These are phyloP conservation scores for Fissipunctia ypsillon DNA, from an alignment of 2,888 invertebrate species.

Conservation along the genomic window DNA sequence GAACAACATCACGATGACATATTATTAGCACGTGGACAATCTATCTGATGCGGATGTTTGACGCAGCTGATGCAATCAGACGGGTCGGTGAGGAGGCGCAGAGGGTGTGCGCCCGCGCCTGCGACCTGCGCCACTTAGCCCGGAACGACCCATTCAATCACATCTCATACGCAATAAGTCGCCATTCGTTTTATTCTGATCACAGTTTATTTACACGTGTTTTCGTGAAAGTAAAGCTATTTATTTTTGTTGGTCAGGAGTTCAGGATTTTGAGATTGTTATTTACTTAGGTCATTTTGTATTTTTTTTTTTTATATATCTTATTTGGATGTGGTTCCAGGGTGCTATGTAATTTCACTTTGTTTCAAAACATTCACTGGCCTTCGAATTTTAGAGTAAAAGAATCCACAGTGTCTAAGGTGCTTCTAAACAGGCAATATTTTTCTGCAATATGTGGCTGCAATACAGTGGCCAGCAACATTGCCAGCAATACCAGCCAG, in stretches of 20 bases:
- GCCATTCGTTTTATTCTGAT: conserved; percentile 4
- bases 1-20: neutral
- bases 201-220: neutral
- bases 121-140: conserved; percentile 44
- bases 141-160: conserved; percentile 32
- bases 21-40: conserved; percentile 32
- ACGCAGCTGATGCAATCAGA: conserved; percentile 44
- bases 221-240: neutral
- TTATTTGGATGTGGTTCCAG: neutral
- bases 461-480: too few relatives aligned
- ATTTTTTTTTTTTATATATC: too few relatives aligned
- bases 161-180: conserved; percentile 22
- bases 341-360: too few relatives aligned
- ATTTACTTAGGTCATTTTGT: neutral
- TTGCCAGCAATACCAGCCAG: too few relatives aligned
- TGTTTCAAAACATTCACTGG: too few relatives aligned
- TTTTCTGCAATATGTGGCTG: too few relatives aligned
- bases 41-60: conserved; percentile 29
- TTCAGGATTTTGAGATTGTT: neutral
- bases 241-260: neutral
- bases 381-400: too few relatives aligned
- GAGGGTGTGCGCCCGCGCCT: conserved; percentile 39
- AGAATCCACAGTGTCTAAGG: too few relatives aligned
- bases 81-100: conserved; percentile 16
- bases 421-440: too few relatives aligned